Conservation (phyloP, 2,888 invertebrate species). For the Plusia festucae region DNA sequence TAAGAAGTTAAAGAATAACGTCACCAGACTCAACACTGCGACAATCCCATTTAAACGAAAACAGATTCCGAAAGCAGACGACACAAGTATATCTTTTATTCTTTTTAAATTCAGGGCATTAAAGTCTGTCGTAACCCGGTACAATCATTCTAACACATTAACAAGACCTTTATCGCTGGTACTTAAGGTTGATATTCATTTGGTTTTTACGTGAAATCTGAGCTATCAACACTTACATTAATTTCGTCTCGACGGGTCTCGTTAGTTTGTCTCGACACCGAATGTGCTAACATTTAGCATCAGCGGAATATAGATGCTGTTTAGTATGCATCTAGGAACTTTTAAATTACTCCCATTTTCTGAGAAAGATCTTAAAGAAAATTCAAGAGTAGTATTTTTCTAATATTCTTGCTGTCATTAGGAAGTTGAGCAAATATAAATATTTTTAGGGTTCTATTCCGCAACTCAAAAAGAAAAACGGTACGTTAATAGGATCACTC, state of each 20-base stretch:
- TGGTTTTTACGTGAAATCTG: not conserved
- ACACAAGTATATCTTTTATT: not conserved
- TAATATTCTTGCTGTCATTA: not conserved
- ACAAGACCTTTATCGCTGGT: not conserved
- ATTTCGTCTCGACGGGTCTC: not conserved
- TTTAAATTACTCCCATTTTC: not conserved
- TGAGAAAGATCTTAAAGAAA: not conserved
- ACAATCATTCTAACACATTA: not conserved
- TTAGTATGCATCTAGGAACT: constrained; percentile 1
- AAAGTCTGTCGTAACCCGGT: not conserved
- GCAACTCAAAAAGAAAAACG: too few species aligned
- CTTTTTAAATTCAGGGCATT: constrained; percentile 2
- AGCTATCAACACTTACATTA: not conserved
- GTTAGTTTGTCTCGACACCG: not conserved
- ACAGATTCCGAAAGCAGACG: not conserved
- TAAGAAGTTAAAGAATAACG: not conserved
- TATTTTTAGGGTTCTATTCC: too few species aligned
- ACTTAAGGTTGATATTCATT: not conserved
- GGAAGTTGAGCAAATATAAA: too few species aligned
- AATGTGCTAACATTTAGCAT: constrained; percentile 4
- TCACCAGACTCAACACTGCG: not conserved
- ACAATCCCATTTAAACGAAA: constrained; percentile 2
- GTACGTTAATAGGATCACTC: too few species aligned
- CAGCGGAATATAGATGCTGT: not conserved
- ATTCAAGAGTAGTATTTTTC: not conserved